These are phyloP conservation scores for Macrocentrus cingulum DNA, from an alignment of 1,140 invertebrate genomes.

Conservation along the genomic window DNA sequence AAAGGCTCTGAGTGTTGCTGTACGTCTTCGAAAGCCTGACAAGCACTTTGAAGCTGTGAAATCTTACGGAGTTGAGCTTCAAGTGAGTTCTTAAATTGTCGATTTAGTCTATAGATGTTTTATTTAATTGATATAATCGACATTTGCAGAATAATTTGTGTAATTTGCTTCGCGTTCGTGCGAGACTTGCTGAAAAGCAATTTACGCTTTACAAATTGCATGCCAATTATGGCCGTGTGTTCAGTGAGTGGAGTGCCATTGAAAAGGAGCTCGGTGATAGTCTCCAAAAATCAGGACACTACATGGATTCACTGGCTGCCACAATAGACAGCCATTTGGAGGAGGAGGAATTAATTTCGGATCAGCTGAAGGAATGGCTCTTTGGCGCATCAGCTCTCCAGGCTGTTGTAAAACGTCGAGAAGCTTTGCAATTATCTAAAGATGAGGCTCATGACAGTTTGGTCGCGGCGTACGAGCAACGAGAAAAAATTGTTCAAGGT, in stretches of 20 bases:
- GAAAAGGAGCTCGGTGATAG: conserved; percentile 83
- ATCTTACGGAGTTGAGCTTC: conserved; percentile 74
- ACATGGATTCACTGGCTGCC: conserved; percentile 77
- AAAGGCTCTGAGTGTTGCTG: conserved; percentile 73
- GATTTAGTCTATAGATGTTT: no score
- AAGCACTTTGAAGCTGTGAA: conserved; percentile 75
- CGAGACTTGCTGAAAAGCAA: conserved; percentile 73
- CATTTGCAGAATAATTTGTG: conserved; percentile 57
- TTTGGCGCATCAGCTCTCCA: conserved; percentile 76
- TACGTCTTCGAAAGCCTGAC: conserved; percentile 73
- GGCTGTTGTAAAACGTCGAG: conserved; percentile 73
- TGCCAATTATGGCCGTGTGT: conserved; percentile 78
- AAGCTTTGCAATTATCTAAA: conserved; percentile 71
- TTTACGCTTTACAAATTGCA: conserved; percentile 82
- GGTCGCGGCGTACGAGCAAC: conserved; percentile 60
- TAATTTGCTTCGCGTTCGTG: conserved; percentile 61
- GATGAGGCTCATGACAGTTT: conserved; percentile 71
- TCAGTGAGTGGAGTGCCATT: conserved; percentile 84
- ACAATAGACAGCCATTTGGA: conserved; percentile 76
- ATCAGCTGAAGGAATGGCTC: conserved; percentile 83
- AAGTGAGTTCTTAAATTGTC: conserved; percentile 59
- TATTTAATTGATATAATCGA: no score
- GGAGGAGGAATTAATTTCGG: conserved; percentile 80
- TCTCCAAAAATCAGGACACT: conserved; percentile 70
- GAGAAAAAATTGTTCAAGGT: conserved; percentile 62